phyloP scores from a whole-genome alignment of 1,140 invertebrate species.

The Drepana arcuata region DNA sequence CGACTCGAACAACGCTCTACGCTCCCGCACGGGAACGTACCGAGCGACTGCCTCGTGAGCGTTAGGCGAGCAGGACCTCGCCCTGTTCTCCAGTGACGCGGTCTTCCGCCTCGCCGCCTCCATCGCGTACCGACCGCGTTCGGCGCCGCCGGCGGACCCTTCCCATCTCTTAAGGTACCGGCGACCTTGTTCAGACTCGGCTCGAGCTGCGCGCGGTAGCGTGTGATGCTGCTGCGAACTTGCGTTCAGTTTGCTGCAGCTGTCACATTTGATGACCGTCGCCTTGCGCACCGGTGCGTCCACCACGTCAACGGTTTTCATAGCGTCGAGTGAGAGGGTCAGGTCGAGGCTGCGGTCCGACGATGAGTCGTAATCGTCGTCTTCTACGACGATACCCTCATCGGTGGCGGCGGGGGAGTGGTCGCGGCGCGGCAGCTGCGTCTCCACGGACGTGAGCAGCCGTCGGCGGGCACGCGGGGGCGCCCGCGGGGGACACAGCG shows the following conservation, averaged over 20 bases:
- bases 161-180: conserved; percentile 64
- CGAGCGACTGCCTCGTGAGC: conserved; percentile 49
- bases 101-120: conserved; percentile 56
- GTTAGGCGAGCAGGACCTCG: conserved; percentile 58
- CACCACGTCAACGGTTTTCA: conserved; percentile 49
- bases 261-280: conserved; percentile 57
- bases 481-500: conserved; percentile 44
- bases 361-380: conserved; percentile 69
- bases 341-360: conserved; percentile 66
- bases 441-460: conserved; percentile 47
- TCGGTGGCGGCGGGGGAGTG: conserved; percentile 62
- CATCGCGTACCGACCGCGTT: conserved; percentile 43
- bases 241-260: conserved; percentile 53
- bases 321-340: conserved; percentile 53
- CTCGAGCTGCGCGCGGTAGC: conserved; percentile 44
- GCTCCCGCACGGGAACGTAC: conserved; percentile 53
- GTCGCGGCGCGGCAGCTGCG: conserved; percentile 46
- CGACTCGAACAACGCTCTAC: conserved; percentile 55
- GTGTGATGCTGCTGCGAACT: conserved; percentile 49
- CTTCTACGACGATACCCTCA: conserved; percentile 68
- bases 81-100: conserved; percentile 47
- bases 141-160: conserved; percentile 44
- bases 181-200: conserved; percentile 47
- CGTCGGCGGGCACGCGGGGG: conserved; percentile 54
- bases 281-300: conserved; percentile 48